Conservation (phyloP, 2,797 vertebrate genomes). For the Argyrosomus regius region DNA sequence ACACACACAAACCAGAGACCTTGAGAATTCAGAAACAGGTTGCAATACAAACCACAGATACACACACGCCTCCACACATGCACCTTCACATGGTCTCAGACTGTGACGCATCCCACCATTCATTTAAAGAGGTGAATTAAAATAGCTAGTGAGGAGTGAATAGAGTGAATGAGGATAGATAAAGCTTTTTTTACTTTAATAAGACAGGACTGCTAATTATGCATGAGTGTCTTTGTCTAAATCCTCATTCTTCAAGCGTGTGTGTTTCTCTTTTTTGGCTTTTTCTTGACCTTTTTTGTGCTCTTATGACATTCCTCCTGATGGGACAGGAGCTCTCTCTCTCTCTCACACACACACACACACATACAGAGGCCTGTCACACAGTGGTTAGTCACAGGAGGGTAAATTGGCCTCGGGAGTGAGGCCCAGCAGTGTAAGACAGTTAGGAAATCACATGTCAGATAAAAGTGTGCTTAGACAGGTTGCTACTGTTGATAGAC, state of each 20-base stretch:
- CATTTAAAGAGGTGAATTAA: constrained; percentile 46
- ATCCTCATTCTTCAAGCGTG: not conserved
- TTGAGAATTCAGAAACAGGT: constrained; percentile 49
- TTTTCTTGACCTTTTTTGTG: constrained; percentile 35
- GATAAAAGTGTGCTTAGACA: constrained; percentile 58
- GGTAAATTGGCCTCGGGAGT: constrained; percentile 72
- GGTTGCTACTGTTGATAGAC: constrained; percentile 31
- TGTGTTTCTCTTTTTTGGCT: constrained; percentile 2
- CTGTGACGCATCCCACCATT: constrained; percentile 41
- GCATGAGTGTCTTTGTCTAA: constrained; percentile 10
- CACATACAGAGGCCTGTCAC: constrained; percentile 63
- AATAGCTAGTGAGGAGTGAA: constrained; percentile 20
- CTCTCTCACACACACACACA: constrained; percentile 16
- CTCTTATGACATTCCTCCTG: constrained; percentile 38
- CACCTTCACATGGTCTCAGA: not conserved
- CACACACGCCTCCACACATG: constrained; percentile 10
- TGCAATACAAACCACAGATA: constrained; percentile 27
- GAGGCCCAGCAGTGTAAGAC: constrained; percentile 44
- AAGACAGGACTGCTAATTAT: constrained; percentile 22
- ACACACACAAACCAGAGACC: constrained; percentile 28
- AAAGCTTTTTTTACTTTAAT: not conserved
- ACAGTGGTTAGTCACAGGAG: constrained; percentile 74
- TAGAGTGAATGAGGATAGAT: constrained; percentile 27
- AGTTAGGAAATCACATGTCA: constrained; percentile 65
- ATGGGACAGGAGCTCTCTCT: constrained; percentile 16